Evolutionary conservation across 1,140 invertebrate species (phyloP), one percentile per base, ranked within the genome.

Genomic region (Papilio polyxenes): DNA sequence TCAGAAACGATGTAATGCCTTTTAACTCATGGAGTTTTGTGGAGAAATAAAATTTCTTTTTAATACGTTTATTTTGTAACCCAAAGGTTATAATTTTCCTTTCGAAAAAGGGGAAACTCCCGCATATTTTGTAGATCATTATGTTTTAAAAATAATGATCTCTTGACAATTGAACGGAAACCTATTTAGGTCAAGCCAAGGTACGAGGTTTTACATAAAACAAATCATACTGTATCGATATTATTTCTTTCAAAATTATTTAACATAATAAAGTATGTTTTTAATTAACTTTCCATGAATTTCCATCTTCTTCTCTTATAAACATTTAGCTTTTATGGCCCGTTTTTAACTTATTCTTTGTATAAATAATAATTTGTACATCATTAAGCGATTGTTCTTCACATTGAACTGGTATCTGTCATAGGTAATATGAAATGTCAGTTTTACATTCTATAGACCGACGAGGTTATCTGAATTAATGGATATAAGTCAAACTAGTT

Each of bases 81-180:
- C 65, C 23, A 37, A 23, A 37, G 6, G 3, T 37, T 15, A 65
- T 40, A 37, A 72, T 72, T 40, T 72, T 72, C 65, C 65, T 72
- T 31, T 37, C 31, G 0, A 37, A 65, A 72, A 72, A 15, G 31
- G 31, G 13, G 13, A 65, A 69, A 37, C 4, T 69, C 23, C 13
- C 31, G 65, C 65, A 72, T 72, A 40, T 72, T 72, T 72, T 23
- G 65, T 72, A 37, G 65, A 72, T 72, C 65, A 72, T 72, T 72
- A 72, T 72, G 40, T 37, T 72, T 15, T 40, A 72, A 72, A 40
- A 37, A 72, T 72, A 72, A 72, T 72, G 65, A 72, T 72, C 65
- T 72, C 65, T 72, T 72, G 65, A 72, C 31, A 72, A 37, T 40
- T 72, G 65, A 37, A 72, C 31, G 65, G 65, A 72, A 72, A 72